Conservation (phyloP, 2,113 vertebrate genomes). For the Mesitornis unicolor region DNA sequence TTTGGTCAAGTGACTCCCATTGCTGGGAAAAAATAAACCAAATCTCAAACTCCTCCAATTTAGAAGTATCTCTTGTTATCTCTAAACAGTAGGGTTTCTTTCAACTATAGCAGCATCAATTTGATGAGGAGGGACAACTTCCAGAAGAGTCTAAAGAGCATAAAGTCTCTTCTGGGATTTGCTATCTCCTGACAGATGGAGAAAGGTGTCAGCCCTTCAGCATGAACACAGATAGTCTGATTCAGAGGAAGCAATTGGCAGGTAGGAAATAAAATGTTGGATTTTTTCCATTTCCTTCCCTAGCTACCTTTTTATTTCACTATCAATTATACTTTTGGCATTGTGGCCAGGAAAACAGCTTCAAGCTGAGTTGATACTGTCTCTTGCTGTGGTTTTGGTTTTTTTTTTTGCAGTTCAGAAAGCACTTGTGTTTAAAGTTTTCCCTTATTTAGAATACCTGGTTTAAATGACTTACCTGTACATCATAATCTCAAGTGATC, state of each 20-base stretch:
- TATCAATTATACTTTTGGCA: not conserved
- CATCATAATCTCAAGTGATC: not conserved
- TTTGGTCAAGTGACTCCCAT: constrained; percentile 2
- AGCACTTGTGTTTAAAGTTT: not conserved
- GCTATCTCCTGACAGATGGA: not conserved
- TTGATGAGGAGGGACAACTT: constrained; percentile 7
- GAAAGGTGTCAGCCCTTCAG: not conserved
- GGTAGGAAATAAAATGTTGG: not conserved
- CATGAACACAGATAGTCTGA: not conserved
- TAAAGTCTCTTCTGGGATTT: constrained; percentile 19
- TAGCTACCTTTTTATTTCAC: constrained; percentile 8
- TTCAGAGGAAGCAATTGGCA: constrained; percentile 45
- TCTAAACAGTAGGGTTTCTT: constrained; percentile 19
- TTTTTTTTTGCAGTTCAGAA: not conserved
- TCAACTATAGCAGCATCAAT: not conserved
- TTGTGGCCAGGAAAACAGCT: not conserved
- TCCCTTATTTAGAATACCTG: not conserved
- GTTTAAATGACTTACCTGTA: not conserved
- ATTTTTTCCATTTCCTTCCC: constrained; percentile 20
- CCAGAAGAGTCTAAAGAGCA: not conserved
- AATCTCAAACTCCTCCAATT: not conserved
- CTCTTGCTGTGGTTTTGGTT: not conserved
- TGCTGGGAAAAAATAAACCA: not conserved
- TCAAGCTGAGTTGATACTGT: not conserved
- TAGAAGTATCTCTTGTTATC: not conserved